Base-by-base conservation (phyloP, 2,797 vertebrate genomes). In the Pangasius mekongensis region DNA sequence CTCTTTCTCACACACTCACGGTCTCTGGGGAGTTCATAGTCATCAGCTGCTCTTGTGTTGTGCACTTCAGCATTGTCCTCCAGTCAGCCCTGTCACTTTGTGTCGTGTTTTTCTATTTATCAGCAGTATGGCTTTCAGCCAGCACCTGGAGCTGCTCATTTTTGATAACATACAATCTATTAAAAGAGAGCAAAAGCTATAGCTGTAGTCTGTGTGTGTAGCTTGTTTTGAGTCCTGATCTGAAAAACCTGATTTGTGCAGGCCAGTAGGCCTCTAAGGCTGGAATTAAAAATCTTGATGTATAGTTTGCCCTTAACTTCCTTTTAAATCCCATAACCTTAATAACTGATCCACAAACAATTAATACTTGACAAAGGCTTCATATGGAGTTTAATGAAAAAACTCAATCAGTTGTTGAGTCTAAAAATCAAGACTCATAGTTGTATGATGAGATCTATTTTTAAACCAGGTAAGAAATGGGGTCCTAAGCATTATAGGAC, bases 21-120 rank as follows among this genome's bases (percentile, higher is more conserved):
- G 5, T 86, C 67, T 87, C 30, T n/a, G 66, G 39, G 47, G 81
- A 49, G 49, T 82, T 62, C 49, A 52, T 30, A 33, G 60, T 83
- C 24, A 78, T 82, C 64, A 62, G 81, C 62, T 33, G 9, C 2
- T 78, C 33, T 58, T 71, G 27, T 49, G n/a, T 86, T 86, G 39
- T 52, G 56, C 84, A 74, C 20, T 71, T 87, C 83, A 90, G 76
- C 83, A 83, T 56, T 84, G 82, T 85, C 86, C n/a, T 33, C 33
- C 33, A 16, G 49, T 88, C 83, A 84, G 56, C 47, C 47, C 5
- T 54, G 43, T 77, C 52, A 64, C 49, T 5, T 62, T 69, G 24
- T 60, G 16, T n/a, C 54, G 24, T 62, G 7, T 78, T 78, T 54
- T 74, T 49, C 56, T 86, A 22, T 81, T 76, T 78, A 84, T 56